Base-by-base conservation (phyloP, 1,140 invertebrate genomes). In the Cydia strobilella region DNA sequence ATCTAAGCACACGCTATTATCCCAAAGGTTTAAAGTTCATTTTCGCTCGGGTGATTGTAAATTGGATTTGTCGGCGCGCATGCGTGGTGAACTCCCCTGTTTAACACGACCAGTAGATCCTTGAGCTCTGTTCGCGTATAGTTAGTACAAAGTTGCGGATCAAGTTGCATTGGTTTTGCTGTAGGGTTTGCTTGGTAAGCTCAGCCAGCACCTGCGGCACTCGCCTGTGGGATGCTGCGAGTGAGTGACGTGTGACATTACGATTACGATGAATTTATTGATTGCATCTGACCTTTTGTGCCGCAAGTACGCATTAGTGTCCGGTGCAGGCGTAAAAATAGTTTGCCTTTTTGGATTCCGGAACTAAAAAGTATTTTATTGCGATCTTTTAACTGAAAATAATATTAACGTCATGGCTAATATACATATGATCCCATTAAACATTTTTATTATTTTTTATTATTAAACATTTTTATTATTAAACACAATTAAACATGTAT, bases 41-140 rank as follows among this genome's bases (percentile, higher is more conserved):
- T 69, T 69, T 35, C 5, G 27, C 15, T 39, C 15, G 27, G 31
- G 1, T 39, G 31, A 9, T 39, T n/a, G n/a, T 18, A 35, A 35
- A 35, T 35, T 39, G 18, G 31, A 18, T 69, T 18, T n/a, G 31
- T n/a, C 31, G 3, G 15, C 15, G 65, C 65, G 65, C 65, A 69
- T 15, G 65, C 65, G 65, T 18, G 31, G 31, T 69, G 65, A 66
- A 69, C 65, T 66, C 65, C 27, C 54, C 54, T 59, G 54, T 59
- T 51, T 59, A 10, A 59, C 7, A 5, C 18, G 7, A 23, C 54
- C 54, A 23, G 20, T 59, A 20, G 23, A 59, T 7, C 9, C 20
- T 23, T 59, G 54, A 23, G 9, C 54, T 59, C 0, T 59, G 2
- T 20, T 12, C 5, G 9, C 18, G 20, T 23, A 9, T 23, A 10